Evolutionary conservation across 53 echinoderm and acorn worm species (phyloP), one percentile per base, ranked within the genome.

Genomic region (Crossaster papposus): DNA sequence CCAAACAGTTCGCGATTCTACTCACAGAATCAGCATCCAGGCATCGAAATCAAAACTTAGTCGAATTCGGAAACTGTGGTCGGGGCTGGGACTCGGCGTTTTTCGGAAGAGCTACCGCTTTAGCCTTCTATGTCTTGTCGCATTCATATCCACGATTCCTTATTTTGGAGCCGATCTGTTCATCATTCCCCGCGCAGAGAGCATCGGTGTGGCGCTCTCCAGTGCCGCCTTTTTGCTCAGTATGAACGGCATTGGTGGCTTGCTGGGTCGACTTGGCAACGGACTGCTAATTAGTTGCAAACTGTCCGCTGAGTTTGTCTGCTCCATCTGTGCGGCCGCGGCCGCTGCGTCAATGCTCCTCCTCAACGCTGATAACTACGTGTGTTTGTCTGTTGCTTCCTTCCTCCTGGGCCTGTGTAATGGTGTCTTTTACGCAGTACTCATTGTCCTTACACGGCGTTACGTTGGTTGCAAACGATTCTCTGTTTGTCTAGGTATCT

Each of bases 161-260:
- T 79, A 51, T n/a, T 26, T 51, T 23, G 79, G 51, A 14, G 38
- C 36, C 18, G 28, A 0, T 8, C 52, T 11, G 52, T 79, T 51
- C 51, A 24, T 51, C 30, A 29, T 51, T 51, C 79, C 79, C 2
- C 79, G 79, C 4, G 79, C 79, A 14, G 23, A 79, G 36, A 79
- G 79, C 28, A 52, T 79, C 24, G 79, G 30, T n/a, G 53, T 79
- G 14, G 28, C 79, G 79, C 79, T 50, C 54, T 51, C 79, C 26
- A 79, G 14, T 0, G 91, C 94, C 28, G 89, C 94, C 29, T 94
- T 83, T 30, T 52, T 94, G 17, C 37, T 94, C 29, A 91, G 89
- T 3, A 65, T 89, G 2, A 38, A 91, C 15, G 94, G 94, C 71
- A 55, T 91, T 44, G 89, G 91, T 62, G 85, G 89, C 32, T 71